These are phyloP conservation scores for Galaxias olidus DNA, from an alignment of 2,797 vertebrate species.

Conservation along the genomic window DNA sequence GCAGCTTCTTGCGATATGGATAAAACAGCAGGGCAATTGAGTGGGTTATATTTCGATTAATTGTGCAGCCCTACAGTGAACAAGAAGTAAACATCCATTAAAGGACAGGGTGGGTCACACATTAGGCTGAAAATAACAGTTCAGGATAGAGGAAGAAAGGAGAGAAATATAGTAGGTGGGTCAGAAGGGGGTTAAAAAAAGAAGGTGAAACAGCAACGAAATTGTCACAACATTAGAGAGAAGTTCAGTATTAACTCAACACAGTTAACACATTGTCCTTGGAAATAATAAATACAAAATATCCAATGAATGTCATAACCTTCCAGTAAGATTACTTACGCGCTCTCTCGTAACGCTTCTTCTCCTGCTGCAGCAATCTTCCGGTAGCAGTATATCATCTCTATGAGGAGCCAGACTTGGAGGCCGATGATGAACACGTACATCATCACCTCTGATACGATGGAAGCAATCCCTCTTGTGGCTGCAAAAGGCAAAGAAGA, in stretches of 20 bases:
- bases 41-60: too few species aligned
- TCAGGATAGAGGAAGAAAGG: too few species aligned
- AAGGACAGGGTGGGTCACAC: not conserved
- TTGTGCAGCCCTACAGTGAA: too few species aligned
- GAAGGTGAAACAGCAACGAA: too few species aligned
- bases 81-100: not conserved
- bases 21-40: too few species aligned
- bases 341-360: slow-evolving; percentile 86
- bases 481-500: slow-evolving; percentile 57
- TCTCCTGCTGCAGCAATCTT: slow-evolving; percentile 87
- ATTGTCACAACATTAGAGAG: too few species aligned
- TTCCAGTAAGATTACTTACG: slow-evolving; percentile 85
- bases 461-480: slow-evolving; percentile 86
- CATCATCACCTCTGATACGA: slow-evolving; percentile 95
- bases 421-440: slow-evolving; percentile 92
- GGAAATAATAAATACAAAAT: not conserved
- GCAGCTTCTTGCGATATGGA: too few species aligned
- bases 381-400: slow-evolving; percentile 94
- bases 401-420: slow-evolving; percentile 90
- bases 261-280: too few species aligned
- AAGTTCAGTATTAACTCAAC: too few species aligned
- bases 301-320: not conserved
- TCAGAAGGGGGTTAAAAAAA: not conserved
- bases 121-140: not conserved
- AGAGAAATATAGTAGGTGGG: not conserved